Percentiles rank a stretch among this genome's conserved stretches.
Conservation (phyloP, 2,797 vertebrate genomes). For the Propithecus deckenii region DNA sequence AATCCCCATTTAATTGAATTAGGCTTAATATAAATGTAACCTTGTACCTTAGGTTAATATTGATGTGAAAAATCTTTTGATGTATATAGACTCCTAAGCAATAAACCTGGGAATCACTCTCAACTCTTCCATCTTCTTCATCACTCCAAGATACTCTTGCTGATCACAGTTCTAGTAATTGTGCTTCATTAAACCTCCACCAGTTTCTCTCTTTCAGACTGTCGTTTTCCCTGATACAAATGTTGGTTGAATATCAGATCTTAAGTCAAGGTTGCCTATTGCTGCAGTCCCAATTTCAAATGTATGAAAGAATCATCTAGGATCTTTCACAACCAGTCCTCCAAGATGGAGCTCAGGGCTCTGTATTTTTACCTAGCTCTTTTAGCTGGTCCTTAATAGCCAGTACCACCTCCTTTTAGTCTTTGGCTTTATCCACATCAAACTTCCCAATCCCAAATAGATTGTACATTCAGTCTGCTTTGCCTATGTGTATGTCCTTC, state of each 20-base stretch:
- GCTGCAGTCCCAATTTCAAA: not conserved
- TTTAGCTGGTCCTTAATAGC: not conserved
- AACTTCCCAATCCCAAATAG: not conserved
- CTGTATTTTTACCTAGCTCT: not conserved
- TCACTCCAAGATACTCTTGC: not conserved
- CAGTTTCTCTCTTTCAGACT: not conserved
- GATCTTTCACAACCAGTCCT: not conserved
- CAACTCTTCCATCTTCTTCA: not conserved
- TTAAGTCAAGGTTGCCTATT: not conserved
- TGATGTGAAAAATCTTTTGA: not conserved
- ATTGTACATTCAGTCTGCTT: not conserved
- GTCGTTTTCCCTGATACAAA: not conserved
- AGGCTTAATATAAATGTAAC: not conserved
- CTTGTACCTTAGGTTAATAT: not conserved
- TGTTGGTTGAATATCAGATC: not conserved
- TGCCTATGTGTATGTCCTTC: not conserved
- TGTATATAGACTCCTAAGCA: not conserved
- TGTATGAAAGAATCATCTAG: not conserved
- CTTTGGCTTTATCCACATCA: not conserved
- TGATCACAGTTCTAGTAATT: not conserved
- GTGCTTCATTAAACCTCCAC: not conserved
- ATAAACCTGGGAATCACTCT: not conserved
- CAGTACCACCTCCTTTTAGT: not conserved
- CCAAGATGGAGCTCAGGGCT: not conserved
- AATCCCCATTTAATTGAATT: constrained; percentile 26